phyloP scores from a whole-genome alignment of 2,888 invertebrate genomes.

The Eueremaeus valkanovi region DNA sequence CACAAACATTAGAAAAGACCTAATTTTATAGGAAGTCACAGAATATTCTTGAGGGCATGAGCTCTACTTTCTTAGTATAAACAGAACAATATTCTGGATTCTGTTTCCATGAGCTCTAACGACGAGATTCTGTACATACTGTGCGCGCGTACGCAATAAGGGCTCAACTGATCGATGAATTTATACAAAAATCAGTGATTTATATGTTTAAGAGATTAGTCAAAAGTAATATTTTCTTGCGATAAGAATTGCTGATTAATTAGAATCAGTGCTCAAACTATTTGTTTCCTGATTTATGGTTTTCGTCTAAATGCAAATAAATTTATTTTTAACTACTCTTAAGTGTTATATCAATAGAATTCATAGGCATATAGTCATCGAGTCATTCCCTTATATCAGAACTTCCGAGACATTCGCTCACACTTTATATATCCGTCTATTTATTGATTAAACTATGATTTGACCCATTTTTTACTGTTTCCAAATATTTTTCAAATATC shows the following conservation, averaged over 20 bases:
- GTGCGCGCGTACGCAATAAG: background rate
- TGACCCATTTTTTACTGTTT: conserved; percentile 16
- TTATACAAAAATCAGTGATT: too few species aligned
- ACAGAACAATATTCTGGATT: background rate
- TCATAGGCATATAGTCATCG: background rate
- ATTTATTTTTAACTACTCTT: too few species aligned
- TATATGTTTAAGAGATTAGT: too few species aligned
- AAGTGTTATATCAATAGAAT: background rate
- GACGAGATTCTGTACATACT: background rate
- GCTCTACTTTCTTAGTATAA: background rate
- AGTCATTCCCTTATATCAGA: background rate
- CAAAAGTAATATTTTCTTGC: background rate
- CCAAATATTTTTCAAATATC: background rate
- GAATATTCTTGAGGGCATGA: conserved; percentile 21
- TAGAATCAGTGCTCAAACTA: background rate
- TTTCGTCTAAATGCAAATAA: too few species aligned
- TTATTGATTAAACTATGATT: conserved; percentile 27
- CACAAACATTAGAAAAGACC: background rate
- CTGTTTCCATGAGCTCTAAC: background rate
- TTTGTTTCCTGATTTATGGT: background rate
- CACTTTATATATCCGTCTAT: background rate
- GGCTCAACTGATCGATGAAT: background rate
- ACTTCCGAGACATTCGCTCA: background rate
- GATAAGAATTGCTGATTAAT: background rate
- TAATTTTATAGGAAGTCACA: background rate